These are phyloP conservation scores for Haemorhous mexicanus DNA, from an alignment of 2,113 vertebrate species.

Conservation along the genomic window DNA sequence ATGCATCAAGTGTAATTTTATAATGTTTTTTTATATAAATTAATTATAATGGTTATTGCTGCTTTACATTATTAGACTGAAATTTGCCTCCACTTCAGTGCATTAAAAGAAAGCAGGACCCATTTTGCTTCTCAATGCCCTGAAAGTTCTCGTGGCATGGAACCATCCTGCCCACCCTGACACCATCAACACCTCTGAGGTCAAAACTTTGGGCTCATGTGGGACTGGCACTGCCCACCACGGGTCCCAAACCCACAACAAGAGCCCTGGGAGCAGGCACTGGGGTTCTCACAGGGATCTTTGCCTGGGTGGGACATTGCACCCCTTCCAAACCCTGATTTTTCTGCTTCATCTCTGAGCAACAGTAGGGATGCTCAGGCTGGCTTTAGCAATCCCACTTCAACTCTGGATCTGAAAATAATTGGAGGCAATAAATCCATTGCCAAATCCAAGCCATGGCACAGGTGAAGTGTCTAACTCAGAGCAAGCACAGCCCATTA, in stretches of 20 bases:
- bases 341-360: not conserved
- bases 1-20: slow-evolving; percentile 69
- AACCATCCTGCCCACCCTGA: not conserved
- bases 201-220: not conserved
- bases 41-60: slow-evolving; percentile 78
- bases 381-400: not conserved
- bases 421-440: not conserved
- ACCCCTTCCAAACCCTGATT: not conserved
- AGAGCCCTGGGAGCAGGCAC: rapidly evolving
- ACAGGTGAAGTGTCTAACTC: not conserved
- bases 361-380: no score
- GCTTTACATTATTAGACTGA: slow-evolving; percentile 74
- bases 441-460: not conserved
- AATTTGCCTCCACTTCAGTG: slow-evolving; percentile 58
- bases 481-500: not conserved
- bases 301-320: not conserved
- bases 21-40: slow-evolving; percentile 80
- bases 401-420: not conserved
- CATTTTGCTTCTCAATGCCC: not conserved
- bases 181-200: not conserved
- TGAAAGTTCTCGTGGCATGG: not conserved
- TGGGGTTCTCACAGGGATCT: not conserved
- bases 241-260: not conserved
- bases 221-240: not conserved
- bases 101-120: slow-evolving; percentile 41